Conservation (phyloP, 1,140 invertebrate genomes). For the Aleiodes sp. region DNA sequence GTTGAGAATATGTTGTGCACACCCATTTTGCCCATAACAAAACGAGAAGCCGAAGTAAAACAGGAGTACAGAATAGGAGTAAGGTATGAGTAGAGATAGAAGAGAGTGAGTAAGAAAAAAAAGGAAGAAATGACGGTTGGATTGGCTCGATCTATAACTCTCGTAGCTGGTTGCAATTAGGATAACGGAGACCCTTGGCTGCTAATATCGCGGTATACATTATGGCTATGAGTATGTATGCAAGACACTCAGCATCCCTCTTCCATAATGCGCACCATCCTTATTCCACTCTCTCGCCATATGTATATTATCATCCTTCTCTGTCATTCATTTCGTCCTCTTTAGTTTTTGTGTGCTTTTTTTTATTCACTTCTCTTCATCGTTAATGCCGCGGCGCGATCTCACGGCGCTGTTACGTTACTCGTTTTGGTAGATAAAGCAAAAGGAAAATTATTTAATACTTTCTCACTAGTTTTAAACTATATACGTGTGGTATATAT, state of each 20-base stretch:
- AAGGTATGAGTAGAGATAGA: not conserved
- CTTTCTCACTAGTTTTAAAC: too few species aligned
- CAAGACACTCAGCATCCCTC: not conserved
- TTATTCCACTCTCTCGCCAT: not conserved
- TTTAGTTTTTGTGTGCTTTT: too few species aligned
- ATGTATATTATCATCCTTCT: not conserved
- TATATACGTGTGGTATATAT: too few species aligned
- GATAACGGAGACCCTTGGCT: conserved; percentile 35
- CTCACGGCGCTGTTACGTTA: too few species aligned
- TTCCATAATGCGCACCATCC: not conserved
- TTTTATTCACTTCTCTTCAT: too few species aligned
- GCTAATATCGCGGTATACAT: conserved; percentile 34
- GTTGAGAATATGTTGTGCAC: not conserved
- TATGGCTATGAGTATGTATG: conserved; percentile 28
- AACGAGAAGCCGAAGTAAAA: conserved; percentile 6
- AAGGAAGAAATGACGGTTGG: not conserved
- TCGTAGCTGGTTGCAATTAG: conserved; percentile 37
- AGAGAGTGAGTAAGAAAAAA: not conserved
- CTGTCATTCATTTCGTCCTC: not conserved
- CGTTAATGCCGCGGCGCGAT: too few species aligned
- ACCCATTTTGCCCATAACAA: not conserved
- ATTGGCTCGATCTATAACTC: conserved; percentile 38
- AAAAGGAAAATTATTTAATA: too few species aligned
- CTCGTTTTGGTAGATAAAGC: too few species aligned
- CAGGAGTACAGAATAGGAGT: conserved; percentile 1